These are phyloP conservation scores for Eretmochelys imbricata DNA, from an alignment of 2,113 vertebrate species.

Conservation along the genomic window DNA sequence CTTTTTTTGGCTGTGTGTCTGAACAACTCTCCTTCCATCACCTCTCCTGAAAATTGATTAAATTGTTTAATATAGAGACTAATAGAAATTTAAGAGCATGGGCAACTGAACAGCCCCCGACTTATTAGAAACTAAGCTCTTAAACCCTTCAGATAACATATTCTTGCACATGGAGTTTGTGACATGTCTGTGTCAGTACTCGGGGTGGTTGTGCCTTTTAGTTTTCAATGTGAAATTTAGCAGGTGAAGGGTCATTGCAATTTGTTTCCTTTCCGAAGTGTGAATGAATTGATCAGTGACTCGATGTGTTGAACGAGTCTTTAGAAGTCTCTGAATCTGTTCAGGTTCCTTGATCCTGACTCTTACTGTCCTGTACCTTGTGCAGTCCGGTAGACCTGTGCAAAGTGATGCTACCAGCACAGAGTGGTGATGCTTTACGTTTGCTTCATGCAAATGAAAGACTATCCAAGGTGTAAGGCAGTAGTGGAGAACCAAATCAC, in stretches of 20 bases:
- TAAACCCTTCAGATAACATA: accelerated
- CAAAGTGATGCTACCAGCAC: background rate
- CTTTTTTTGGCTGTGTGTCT: background rate
- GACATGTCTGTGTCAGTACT: background rate
- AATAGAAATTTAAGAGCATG: background rate
- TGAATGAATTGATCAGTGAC: background rate
- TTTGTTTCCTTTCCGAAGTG: background rate
- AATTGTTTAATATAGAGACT: background rate
- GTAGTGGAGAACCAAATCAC: background rate
- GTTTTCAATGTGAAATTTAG: background rate
- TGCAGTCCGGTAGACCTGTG: background rate
- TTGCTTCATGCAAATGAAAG: background rate
- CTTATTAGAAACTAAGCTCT: background rate
- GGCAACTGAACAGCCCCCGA: background rate
- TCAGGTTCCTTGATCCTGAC: background rate
- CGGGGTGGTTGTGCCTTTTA: background rate
- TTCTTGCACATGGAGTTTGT: background rate
- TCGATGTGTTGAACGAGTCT: background rate
- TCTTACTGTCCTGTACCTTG: background rate
- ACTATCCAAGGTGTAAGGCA: background rate
- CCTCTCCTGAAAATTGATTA: background rate
- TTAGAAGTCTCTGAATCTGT: background rate
- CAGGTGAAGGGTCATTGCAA: background rate
- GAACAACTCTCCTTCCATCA: background rate
- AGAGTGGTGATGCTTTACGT: background rate